Evolutionary conservation across 1,140 invertebrate genomes (phyloP), one percentile per base, ranked within the genome.

Genomic region (Scylla paramamosain): DNA sequence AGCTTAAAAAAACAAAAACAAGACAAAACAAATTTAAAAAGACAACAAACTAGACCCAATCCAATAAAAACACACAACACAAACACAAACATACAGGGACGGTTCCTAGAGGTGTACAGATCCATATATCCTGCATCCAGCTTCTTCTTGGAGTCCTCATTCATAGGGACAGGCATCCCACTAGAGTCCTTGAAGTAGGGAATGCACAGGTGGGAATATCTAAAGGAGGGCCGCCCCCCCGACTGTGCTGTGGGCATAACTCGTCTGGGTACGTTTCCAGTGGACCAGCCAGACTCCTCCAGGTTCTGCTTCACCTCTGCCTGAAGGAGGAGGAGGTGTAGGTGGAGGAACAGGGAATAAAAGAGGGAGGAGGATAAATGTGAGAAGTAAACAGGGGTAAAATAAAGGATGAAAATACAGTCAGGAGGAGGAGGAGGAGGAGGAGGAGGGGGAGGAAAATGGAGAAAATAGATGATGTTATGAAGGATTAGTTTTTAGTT

Each of bases 121-220:
- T 96, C 95, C 28, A 96, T 52, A 88, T 95, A 96, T 67, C 95
- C 94, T 39, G 92, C 52, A 1, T 96, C 92, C 2, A 95, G 29
- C 83, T 95, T 96, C 29, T 8, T 86, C 86, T 94, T 96, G 32
- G 94, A 92, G 92, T 96, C 95, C 46, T 95, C 82, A 95, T 96
- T 96, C 95, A 91, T 96, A 0, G 95, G 94, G 32, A 92, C 94
- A 32, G 77, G 87, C 95, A 96, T 96, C 16, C 94, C 94, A 94
- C 88, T 91, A 7, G 93, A 32, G 59, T 95, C 90, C 82, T 96
- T 96, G 88, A 96, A 96, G 52, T 96, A 96, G 4, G 95, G 95
- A 16, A 93, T 67, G 31, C 83, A 93, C n/a, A 95, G 94, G 20
- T 89, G 83, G 8, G 95, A 95, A 39, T 93, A 88, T 16, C 92